phyloP scores from a whole-genome alignment of 2,797 vertebrate species.

The Paguma larvata region DNA sequence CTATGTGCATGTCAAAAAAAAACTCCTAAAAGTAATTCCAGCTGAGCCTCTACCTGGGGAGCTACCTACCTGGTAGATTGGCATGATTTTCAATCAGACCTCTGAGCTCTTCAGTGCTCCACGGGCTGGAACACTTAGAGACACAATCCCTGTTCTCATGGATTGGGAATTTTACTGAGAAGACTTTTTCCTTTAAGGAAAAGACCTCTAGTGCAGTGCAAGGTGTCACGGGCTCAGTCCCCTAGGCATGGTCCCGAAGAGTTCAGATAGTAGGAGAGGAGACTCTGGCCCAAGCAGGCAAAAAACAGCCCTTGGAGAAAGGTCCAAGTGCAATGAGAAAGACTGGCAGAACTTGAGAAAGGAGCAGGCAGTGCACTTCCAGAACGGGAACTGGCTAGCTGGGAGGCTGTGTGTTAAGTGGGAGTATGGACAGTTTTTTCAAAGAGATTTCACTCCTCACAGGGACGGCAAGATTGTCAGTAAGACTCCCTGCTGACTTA shows the following conservation, averaged over 20 bases:
- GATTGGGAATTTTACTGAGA: not conserved
- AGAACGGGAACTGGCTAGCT: not conserved
- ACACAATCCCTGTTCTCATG: not conserved
- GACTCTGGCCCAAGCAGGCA: not conserved
- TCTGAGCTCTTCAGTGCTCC: not conserved
- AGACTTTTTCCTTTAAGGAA: no score
- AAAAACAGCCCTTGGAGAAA: not conserved
- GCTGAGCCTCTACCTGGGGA: not conserved
- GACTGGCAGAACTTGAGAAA: not conserved
- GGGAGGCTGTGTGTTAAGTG: not conserved
- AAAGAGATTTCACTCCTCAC: not conserved
- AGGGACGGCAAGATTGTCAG: not conserved
- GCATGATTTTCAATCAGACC: not conserved
- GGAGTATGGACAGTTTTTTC: not conserved
- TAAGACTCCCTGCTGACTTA: not conserved
- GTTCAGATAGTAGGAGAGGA: not conserved
- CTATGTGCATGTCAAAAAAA: not conserved
- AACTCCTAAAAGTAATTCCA: not conserved
- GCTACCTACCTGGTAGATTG: not conserved
- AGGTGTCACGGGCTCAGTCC: not conserved
- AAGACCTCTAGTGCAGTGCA: not conserved
- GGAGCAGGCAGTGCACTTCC: not conserved
- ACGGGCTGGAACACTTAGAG: not conserved
- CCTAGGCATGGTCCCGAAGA: not conserved
- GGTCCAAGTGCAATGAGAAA: not conserved